Evolutionary conservation across 2,113 vertebrate genomes (phyloP).

Genomic region (Lophochroa leadbeateri): DNA sequence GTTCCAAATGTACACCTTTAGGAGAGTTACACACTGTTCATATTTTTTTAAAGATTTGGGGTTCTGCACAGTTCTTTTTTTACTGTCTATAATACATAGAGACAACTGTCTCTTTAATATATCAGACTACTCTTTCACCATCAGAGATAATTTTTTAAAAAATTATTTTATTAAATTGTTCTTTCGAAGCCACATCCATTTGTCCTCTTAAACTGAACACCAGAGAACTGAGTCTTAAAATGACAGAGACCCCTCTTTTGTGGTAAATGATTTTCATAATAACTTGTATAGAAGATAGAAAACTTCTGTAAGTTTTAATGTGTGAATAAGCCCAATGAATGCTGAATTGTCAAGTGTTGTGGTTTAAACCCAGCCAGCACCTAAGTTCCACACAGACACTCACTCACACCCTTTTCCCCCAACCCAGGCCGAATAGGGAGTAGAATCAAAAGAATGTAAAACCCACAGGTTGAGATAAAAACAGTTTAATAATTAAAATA

Average conservation of each 20-base stretch:
- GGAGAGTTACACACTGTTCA: accelerated
- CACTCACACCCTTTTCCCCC: no score
- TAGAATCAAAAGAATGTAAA: background rate
- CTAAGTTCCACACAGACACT: no score
- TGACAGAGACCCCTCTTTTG: background rate
- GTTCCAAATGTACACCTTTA: background rate
- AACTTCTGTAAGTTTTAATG: background rate
- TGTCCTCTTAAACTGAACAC: background rate
- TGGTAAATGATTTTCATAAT: background rate
- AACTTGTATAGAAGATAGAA: background rate
- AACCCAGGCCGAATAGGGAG: background rate
- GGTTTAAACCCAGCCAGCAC: background rate
- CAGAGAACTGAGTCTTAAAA: background rate
- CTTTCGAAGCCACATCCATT: background rate
- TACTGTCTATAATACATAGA: background rate
- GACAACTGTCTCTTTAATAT: background rate
- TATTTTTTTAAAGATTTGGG: background rate
- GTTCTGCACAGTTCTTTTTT: background rate
- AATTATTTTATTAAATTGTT: background rate
- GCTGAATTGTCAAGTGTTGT: background rate
- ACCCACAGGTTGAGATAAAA: background rate
- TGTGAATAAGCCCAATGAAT: background rate
- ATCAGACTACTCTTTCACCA: background rate
- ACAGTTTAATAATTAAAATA: background rate
- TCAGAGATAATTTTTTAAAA: background rate